Evolutionary conservation across 2,797 vertebrate genomes (phyloP), one percentile per base, ranked within the genome.

Genomic region (Selene dorsalis): DNA sequence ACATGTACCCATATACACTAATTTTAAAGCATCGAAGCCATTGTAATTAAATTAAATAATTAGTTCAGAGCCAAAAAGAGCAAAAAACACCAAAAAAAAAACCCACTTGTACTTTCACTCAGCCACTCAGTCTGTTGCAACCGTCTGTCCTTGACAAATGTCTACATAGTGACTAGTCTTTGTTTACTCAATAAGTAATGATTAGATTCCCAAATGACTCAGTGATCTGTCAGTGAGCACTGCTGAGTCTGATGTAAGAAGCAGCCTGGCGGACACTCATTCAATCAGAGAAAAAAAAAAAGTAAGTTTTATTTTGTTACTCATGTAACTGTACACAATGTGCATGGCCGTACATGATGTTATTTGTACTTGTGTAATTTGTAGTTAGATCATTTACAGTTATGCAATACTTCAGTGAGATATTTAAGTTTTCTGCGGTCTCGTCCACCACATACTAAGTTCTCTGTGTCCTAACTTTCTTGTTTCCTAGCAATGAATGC

Each of bases 141-240:
- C 75, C 24, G 65, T n/a, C 22, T 56, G 88, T 88, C 86, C 90
- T 87, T 88, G 86, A 83, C 69, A 4, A 83, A 80, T 79, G 71
- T 77, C 72, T 79, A 67, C 56, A 20, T 35, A 17, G 45, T 62
- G 75, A 83, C 67, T 8, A 30, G 48, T 65, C 22, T 45, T 70
- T 92, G 84, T 93, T 93, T 89, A 80, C 91, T 85, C 76, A 86
- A 5, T 80, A 68, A 89, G 69, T 88, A 93, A 88, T 91, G 82
- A 92, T 91, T 92, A 87, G 41, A 66, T 74, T 32, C 69, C 35
- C 24, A 75, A 73, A 73, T 77, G 83, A 79, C 66, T 79, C 56
- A 56, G 64, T 58, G 45, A 72, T 84, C 70, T 76, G 69, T 32
- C 50, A 67, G 77, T 20, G 64, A 69, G 41, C 63, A 39, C 56